Evolutionary conservation across 2,113 vertebrate species (phyloP).

Genomic region (Forbesichthys agassizii): DNA sequence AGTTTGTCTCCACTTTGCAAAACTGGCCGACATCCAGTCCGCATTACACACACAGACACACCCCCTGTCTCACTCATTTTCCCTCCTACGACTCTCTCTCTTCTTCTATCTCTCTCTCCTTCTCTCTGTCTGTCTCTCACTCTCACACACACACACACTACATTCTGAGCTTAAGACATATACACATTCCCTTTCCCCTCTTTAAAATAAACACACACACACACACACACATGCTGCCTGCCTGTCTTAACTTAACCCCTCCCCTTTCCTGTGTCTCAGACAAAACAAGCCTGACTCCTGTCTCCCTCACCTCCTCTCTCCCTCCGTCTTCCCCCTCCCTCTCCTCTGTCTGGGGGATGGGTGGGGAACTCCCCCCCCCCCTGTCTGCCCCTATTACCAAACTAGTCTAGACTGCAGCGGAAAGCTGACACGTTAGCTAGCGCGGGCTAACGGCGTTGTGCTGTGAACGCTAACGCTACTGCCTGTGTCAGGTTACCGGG

Average conservation of each 20-base stretch:
- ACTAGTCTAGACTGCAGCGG: too few relatives aligned
- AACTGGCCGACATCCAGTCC: constrained; percentile 20
- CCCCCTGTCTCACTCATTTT: background rate
- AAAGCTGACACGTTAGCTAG: background rate
- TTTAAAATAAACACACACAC: background rate
- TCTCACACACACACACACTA: constrained; percentile 8
- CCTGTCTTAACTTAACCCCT: constrained; percentile 68
- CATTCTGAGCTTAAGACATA: constrained; percentile 8
- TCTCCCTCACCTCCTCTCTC: constrained; percentile 23
- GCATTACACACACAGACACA: constrained; percentile 15
- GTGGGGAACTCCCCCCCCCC: too few relatives aligned
- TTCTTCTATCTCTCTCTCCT: background rate
- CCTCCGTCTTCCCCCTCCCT: constrained; percentile 26
- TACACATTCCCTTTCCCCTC: constrained; percentile 8
- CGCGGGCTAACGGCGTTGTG: constrained; percentile 9
- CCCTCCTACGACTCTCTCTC: background rate
- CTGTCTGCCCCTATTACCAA: too few relatives aligned
- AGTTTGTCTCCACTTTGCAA: constrained; percentile 38
- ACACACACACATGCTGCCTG: constrained; percentile 19
- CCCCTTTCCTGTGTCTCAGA: constrained; percentile 75
- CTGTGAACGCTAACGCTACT: background rate
- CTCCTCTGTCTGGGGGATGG: constrained; percentile 23
- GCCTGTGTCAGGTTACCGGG: too few relatives aligned
- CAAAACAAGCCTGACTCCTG: constrained; percentile 60
- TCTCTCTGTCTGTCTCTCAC: background rate